Percentiles rank a stretch among this genome's conserved stretches.
Evolutionary conservation across 2,113 vertebrate species (phyloP).

Genomic region (Chlamydotis undulata): DNA sequence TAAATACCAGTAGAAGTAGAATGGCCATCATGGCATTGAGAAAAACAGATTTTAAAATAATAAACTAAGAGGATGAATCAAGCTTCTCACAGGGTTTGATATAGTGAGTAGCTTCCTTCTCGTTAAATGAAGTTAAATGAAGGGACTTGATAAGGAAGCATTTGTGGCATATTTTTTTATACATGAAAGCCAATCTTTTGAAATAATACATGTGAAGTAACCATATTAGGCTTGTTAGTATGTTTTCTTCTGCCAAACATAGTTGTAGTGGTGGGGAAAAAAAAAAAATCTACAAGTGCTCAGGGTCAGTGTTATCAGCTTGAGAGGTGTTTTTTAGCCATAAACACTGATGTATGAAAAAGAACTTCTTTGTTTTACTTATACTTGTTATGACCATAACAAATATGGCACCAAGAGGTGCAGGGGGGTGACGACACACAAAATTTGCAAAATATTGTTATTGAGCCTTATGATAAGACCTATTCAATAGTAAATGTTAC

Average conservation of each 20-base stretch:
- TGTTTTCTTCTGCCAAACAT: background rate
- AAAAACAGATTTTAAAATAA: background rate
- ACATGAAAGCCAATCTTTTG: background rate
- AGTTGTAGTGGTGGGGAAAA: background rate
- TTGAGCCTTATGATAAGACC: background rate
- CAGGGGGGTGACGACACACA: rapidly evolving
- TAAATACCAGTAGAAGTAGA: background rate
- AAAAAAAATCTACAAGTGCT: background rate
- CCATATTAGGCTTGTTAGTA: background rate
- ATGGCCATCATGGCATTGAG: background rate
- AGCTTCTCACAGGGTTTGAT: background rate
- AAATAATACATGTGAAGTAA: background rate
- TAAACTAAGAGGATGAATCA: background rate
- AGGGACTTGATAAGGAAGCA: background rate
- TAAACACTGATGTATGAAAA: background rate
- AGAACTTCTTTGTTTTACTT: background rate
- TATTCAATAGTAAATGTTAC: background rate
- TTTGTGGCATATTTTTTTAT: background rate
- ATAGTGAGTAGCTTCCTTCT: background rate
- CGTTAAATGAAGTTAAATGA: background rate
- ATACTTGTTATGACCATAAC: background rate
- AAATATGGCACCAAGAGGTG: background rate
- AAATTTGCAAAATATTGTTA: background rate
- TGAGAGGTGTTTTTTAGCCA: background rate
- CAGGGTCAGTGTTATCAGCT: background rate